Conservation (phyloP, 2,113 vertebrate species). For the Hemichromis elongatus region DNA sequence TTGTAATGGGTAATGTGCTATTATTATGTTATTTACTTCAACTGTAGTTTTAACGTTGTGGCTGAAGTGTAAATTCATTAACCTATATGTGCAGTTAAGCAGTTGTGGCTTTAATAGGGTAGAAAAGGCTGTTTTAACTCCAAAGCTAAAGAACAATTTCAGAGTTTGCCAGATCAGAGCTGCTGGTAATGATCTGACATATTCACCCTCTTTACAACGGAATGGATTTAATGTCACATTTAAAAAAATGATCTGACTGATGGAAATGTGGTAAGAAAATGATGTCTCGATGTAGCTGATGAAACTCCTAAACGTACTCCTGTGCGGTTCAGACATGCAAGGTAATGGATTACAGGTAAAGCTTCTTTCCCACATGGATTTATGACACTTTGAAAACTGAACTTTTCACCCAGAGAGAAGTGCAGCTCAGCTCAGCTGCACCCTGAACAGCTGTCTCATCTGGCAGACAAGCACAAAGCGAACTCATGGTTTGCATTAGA, state of each 20-base stretch:
- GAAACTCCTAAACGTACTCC: background rate
- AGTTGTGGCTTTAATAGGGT: background rate
- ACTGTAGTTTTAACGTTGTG: background rate
- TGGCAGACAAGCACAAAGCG: conserved; percentile 36
- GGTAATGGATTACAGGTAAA: conserved; percentile 7
- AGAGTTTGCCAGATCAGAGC: background rate
- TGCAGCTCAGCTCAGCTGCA: conserved; percentile 27
- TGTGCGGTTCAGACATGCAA: background rate
- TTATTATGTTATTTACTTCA: background rate
- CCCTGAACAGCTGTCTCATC: conserved; percentile 43
- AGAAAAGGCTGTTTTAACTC: background rate
- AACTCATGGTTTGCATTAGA: conserved; percentile 39
- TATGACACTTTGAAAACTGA: conserved; percentile 35
- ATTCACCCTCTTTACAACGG: background rate
- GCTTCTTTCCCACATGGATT: conserved; percentile 3
- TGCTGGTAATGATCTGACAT: background rate
- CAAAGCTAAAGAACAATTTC: background rate
- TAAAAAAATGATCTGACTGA: background rate
- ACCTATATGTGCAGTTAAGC: background rate
- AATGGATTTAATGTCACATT: background rate
- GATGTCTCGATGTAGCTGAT: background rate
- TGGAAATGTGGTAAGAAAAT: background rate
- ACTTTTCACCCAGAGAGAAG: conserved; percentile 51
- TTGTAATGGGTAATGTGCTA: background rate
- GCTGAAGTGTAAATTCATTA: background rate